Evolutionary conservation across 2,113 vertebrate species (phyloP), one percentile per base, ranked within the genome.

Genomic region (Gallinago jamesoni): DNA sequence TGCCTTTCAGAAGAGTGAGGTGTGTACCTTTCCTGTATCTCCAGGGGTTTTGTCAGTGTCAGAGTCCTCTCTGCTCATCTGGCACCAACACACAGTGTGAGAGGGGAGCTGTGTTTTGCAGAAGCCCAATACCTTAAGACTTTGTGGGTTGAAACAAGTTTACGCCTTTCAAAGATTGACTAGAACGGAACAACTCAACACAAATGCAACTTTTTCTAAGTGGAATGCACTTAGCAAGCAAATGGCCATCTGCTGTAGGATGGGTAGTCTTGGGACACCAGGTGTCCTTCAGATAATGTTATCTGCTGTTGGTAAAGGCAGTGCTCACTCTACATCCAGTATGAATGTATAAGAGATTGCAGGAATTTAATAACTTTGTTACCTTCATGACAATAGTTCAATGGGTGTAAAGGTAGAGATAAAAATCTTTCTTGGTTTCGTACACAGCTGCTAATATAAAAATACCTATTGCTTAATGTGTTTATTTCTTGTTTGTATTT

Each of bases 391-490:
- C 33, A 48, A 33, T 35, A 84, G 81, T 90, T 94, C 63, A 90
- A 2, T 28, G 64, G 39, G 47, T 11, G 3, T 60, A 77, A 86
- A 84, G 35, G 77, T 31, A 60, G 53, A 96, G 96, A 91, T 96
- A 91, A 93, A 84, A 87, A 87, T 96, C 89, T 95, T 76, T 8
- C 64, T 81, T 79, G 24, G 62, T 84, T 94, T 96, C 0, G 0
- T 89, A 84, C 81, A 79, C 66, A 91, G 35, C 87, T 93, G 33
- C 77, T 76, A 79, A 64, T 91, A 87, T 69, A 82, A 96, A 92
- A 96, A 75, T 82, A 67, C 80, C 87, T 84, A 25, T 94, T 96
- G 81, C 91, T 87, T 96, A 94, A 94, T 62, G 89, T 73, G 62
- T 66, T 73, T 68, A 47, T 91, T 72, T 92, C 87, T 63, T 63